Conservation (phyloP, 1,140 invertebrate genomes). For the Drosophila cardini region DNA sequence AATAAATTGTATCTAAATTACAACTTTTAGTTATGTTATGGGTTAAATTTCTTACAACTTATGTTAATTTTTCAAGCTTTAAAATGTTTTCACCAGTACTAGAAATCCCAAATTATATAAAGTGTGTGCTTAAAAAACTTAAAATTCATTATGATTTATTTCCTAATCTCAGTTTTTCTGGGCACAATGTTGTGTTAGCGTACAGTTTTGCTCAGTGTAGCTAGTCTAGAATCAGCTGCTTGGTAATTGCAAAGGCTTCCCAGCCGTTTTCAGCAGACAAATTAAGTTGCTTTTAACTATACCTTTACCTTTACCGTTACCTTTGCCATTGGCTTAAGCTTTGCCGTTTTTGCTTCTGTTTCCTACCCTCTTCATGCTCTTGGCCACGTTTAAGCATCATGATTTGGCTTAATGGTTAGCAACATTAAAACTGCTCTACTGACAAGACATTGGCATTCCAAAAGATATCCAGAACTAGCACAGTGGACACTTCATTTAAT, state of each 20-base stretch:
- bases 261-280: slow-evolving; percentile 61
- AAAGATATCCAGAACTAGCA: slow-evolving; percentile 11
- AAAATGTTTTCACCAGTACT: no score
- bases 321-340: slow-evolving; percentile 34
- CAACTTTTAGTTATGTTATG: no score
- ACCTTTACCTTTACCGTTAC: no score
- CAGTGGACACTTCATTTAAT: slow-evolving; percentile 42
- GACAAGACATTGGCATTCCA: slow-evolving; percentile 17
- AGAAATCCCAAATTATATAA: no score
- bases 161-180: no score
- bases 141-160: no score
- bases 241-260: slow-evolving; percentile 74
- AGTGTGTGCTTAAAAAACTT: no score
- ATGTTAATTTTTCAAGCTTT: no score
- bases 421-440: slow-evolving; percentile 40
- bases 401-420: slow-evolving; percentile 48
- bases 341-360: background rate
- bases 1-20: no score
- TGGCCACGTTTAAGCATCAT: slow-evolving; percentile 36
- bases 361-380: slow-evolving; percentile 4
- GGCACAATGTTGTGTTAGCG: no score
- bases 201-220: no score
- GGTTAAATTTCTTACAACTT: no score
- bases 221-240: background rate
- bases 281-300: slow-evolving; percentile 63